Evolutionary conservation across 2,113 vertebrate species (phyloP), one percentile per base, ranked within the genome.

Genomic region (Mohoua ochrocephala): DNA sequence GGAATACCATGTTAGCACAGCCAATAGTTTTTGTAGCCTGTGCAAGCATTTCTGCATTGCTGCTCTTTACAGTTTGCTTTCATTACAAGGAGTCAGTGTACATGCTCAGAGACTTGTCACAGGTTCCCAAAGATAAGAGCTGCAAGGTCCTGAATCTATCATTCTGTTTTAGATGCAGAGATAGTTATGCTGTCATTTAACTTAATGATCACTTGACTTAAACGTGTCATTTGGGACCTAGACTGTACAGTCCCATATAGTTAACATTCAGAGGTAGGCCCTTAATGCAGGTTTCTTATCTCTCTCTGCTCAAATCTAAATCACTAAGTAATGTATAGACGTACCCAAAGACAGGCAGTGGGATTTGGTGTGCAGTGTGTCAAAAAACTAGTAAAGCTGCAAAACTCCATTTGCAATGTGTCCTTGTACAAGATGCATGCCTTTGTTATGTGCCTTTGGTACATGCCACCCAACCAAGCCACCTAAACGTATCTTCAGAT

Each of bases 281-380:
- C 21, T 47, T 70, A 57, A 12, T 42, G 33, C 39, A 78, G 37
- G 13, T 49, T 76, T 84, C 56, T 69, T 67, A 26, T 8, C 26
- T 50, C 35, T 84, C 37, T 91, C 47, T 45, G 50, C 33, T 84
- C 16, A 61, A 35, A 82, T 84, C 19, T 82, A 28, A 61, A 49
- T 49, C 0, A 0, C 53, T 37, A 39, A 60, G 27, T 50, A 35
- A 60, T 0, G 2, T 26, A 41, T 15, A 17, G 26, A n/a, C 21
- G 6, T 45, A 31, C 15, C 14, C 20, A 6, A 35, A 50, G 50
- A 45, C n/a, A 82, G 18, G 35, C 44, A 88, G n/a, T 3, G 1
- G 33, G 21, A 56, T 60, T 63, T 74, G 56, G 9, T 74, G 35
- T 56, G 49, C 15, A 24, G 7, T 44, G 53, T 54, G 54, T 64